phyloP scores from a whole-genome alignment of 1,140 invertebrate species.

The Palaemon carinicauda region DNA sequence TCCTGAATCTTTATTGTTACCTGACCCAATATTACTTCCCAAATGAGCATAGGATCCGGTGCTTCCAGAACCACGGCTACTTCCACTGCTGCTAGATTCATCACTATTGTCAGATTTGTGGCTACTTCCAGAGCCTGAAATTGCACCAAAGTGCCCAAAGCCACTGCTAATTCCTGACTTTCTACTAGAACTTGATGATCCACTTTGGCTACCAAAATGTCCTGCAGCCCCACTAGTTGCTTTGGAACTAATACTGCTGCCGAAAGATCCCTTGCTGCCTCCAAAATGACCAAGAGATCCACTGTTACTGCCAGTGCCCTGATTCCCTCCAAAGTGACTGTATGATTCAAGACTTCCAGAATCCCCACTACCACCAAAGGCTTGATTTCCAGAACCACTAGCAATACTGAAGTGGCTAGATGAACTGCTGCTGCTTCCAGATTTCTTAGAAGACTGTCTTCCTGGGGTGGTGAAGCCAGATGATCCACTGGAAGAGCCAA shows the following conservation, averaged over 20 bases:
- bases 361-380: no score
- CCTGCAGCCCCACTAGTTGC: conserved; percentile 36
- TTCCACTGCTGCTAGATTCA: conserved; percentile 11
- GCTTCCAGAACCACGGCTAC: background rate
- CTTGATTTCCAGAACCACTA: no score
- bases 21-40: background rate
- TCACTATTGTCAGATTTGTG: background rate
- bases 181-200: conserved; percentile 12
- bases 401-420: background rate
- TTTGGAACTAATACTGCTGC: conserved; percentile 18
- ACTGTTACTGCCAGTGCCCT: background rate
- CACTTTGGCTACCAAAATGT: background rate
- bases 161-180: background rate
- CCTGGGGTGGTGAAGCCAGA: background rate
- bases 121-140: background rate
- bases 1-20: background rate
- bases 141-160: background rate
- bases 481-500: conserved; percentile 1
- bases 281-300: background rate
- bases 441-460: background rate
- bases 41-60: background rate
- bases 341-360: background rate
- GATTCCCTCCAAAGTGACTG: background rate
- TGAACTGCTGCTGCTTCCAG: conserved; percentile 11
- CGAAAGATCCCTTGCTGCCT: background rate